Percentiles rank a stretch among this genome's conserved stretches.
Evolutionary conservation across 2,888 invertebrate genomes (phyloP).

Genomic region (Dynastes tityus): DNA sequence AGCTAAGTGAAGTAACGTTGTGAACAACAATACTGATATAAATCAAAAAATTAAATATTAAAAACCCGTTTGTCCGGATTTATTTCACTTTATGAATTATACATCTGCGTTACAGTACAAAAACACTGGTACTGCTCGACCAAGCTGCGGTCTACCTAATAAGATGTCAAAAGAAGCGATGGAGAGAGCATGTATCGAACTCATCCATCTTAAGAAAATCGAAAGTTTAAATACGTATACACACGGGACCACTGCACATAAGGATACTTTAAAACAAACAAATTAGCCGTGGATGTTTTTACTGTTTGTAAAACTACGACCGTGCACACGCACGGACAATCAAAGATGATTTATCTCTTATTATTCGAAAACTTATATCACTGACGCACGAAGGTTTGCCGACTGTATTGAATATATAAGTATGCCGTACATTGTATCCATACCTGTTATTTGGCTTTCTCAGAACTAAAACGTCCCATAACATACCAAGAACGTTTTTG

Average conservation of each 20-base stretch:
- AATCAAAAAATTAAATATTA: constrained; percentile 7
- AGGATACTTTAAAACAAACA: constrained; percentile 64
- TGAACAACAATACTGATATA: neutral
- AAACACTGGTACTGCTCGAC: constrained; percentile 11
- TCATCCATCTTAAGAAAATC: constrained; percentile 49
- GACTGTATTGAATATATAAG: neutral
- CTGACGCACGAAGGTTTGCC: constrained; percentile 55
- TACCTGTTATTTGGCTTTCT: neutral
- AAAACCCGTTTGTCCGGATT: constrained; percentile 7
- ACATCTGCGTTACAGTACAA: constrained; percentile 19
- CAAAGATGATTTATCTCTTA: constrained; percentile 64
- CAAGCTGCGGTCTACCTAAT: constrained; percentile 47
- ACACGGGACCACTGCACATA: constrained; percentile 59
- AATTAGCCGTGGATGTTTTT: constrained; percentile 66
- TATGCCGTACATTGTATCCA: constrained; percentile 51
- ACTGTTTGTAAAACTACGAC: constrained; percentile 55
- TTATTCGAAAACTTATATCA: constrained; percentile 64
- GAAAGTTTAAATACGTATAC: constrained; percentile 63
- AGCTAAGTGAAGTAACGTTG: neutral
- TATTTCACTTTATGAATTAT: constrained; percentile 24
- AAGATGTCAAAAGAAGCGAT: constrained; percentile 50
- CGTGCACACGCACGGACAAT: constrained; percentile 61
- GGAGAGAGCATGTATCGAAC: constrained; percentile 47
- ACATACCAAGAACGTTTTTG: too few relatives aligned
- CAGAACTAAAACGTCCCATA: too few relatives aligned